Conservation (phyloP, 2,113 vertebrate species). For the Istiophorus platypterus region DNA sequence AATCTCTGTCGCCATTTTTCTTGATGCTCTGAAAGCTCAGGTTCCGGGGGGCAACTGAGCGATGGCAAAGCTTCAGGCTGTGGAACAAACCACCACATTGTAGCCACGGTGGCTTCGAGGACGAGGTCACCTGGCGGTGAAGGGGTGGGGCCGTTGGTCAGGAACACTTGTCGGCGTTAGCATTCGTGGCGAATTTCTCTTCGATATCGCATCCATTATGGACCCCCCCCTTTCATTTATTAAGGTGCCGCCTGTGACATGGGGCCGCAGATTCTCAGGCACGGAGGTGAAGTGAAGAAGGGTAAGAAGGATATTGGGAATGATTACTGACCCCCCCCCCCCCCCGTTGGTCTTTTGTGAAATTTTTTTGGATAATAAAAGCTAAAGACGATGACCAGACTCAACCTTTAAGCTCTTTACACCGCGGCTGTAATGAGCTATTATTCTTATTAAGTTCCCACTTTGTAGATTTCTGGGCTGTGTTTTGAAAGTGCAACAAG, state of each 20-base stretch:
- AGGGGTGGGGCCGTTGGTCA: too few species aligned
- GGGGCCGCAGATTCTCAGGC: neutral
- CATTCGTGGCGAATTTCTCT: too few species aligned
- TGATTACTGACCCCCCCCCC: neutral
- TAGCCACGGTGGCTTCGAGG: too few species aligned
- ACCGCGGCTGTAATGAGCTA: slow-evolving; percentile 3
- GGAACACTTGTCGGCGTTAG: too few species aligned
- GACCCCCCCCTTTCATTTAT: too few species aligned
- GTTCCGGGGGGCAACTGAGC: too few species aligned
- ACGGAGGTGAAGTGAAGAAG: neutral
- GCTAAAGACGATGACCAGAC: neutral
- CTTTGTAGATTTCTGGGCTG: slow-evolving; percentile 7
- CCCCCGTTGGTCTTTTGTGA: neutral
- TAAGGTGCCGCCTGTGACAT: neutral
- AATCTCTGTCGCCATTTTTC: too few species aligned
- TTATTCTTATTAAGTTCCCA: slow-evolving; percentile 7
- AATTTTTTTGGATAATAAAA: neutral
- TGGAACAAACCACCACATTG: too few species aligned
- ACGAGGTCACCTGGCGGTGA: neutral
- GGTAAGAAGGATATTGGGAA: neutral
- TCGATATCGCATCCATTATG: too few species aligned
- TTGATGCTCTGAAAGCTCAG: too few species aligned
- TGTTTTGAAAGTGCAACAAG: slow-evolving; percentile 65
- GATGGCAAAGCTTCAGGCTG: too few species aligned
- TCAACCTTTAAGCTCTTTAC: neutral